Evolutionary conservation across 1,140 invertebrate species (phyloP).

Genomic region (Cepaea nemoralis): DNA sequence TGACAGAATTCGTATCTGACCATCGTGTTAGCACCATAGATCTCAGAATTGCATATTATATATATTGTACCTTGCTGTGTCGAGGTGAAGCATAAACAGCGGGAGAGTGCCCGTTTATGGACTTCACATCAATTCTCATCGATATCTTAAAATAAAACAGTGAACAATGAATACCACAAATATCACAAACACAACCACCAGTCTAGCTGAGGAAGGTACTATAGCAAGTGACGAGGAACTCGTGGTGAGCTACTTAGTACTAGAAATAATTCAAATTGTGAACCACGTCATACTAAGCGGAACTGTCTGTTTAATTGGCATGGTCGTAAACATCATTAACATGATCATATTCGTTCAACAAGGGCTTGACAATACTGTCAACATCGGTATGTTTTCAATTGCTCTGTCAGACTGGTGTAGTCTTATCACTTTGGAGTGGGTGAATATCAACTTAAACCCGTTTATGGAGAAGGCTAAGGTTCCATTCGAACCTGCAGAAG

Average conservation of each 20-base stretch:
- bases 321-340: slow-evolving; percentile 6
- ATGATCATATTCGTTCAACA: slow-evolving; percentile 12
- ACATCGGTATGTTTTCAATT: slow-evolving; percentile 1
- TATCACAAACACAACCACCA: no score
- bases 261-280: background rate
- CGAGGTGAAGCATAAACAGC: no score
- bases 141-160: no score
- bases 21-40: no score
- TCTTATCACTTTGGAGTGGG: background rate
- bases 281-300: background rate
- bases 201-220: no score
- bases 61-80: no score
- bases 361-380: slow-evolving; percentile 11
- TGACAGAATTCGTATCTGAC: no score
- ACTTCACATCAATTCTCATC: no score
- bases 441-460: slow-evolving; percentile 8
- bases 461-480: background rate
- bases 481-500: background rate
- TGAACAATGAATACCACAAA: no score
- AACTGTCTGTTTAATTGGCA: background rate
- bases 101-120: no score
- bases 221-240: no score
- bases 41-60: no score
- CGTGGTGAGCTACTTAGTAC: background rate
- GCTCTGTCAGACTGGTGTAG: slow-evolving; percentile 14